Base-by-base conservation (phyloP, 2,888 invertebrate genomes). In the Brenthis hecate region DNA sequence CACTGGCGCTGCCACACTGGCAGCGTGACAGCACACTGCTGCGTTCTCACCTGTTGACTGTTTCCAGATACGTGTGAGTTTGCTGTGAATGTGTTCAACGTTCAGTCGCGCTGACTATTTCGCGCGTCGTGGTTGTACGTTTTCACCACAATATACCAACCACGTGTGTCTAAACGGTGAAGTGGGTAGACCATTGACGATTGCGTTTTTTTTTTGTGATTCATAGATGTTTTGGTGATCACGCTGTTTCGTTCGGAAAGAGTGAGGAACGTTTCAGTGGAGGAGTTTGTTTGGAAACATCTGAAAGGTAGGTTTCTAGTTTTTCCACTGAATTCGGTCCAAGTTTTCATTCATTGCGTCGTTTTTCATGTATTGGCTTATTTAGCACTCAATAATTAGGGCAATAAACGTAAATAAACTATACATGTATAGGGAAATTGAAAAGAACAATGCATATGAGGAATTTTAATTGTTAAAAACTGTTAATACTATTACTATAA, bases 11-110 rank as follows among this genome's bases (percentile, higher is more conserved):
- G 75, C 85, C 77, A 80, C 83, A 79, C 86, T 84, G 89, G 88
- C 88, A 86, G 86, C 85, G 87, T 85, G 87, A 83, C 87, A 83
- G 84, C 86, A 87, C 89, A 89, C 89, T 83, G 83, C 82, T 83
- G 86, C 87, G 85, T 89, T 89, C 90, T 90, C 92, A 91, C 91
- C 92, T 92, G 91, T 89, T 82, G 84, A 81, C 79, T 78, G 79
- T 75, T 75, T 78, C 81, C 79, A 78, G 78, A 75, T 75, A 78
- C 81, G 85, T 83, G 85, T 80, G 87, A 84, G 89, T 86, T 85
- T 71, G 70, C 86, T 86, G 84, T 73, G 72, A 79, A 78, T 74
- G 89, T 89, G 85, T 85, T 83, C 80, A 78, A 81, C 84, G 87
- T 85, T 91, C 92, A 91, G 92, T 91, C 88, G 86, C 81, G 81